These are phyloP conservation scores for Elgaria multicarinata DNA, from an alignment of 2,113 vertebrate genomes.

Conservation along the genomic window DNA sequence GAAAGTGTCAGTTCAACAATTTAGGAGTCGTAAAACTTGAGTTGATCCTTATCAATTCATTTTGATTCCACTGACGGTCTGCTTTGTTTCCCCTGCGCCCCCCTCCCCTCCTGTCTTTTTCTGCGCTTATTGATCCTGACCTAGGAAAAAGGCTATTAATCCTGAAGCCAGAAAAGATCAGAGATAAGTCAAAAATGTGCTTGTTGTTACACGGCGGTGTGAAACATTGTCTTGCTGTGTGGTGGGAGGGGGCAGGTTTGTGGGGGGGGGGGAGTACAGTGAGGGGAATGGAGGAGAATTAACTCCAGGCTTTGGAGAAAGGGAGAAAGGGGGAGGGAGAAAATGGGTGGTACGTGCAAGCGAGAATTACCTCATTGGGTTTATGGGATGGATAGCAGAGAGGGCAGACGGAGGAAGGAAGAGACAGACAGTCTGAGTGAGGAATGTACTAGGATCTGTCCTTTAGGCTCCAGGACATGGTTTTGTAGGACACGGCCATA, in stretches of 20 bases:
- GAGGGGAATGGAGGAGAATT: constrained; percentile 8
- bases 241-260: background rate
- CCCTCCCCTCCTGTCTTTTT: background rate
- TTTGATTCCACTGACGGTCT: constrained; percentile 64
- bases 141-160: constrained; percentile 62
- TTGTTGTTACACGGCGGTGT: constrained; percentile 57
- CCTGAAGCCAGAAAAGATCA: constrained; percentile 70
- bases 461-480: constrained; percentile 58
- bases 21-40: constrained; percentile 28
- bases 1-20: constrained; percentile 36
- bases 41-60: constrained; percentile 49
- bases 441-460: constrained; percentile 59
- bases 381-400: constrained; percentile 56
- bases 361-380: constrained; percentile 66
- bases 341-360: constrained; percentile 55
- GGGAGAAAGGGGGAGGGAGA: constrained; percentile 39
- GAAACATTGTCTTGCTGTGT: constrained; percentile 39
- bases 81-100: background rate
- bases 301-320: constrained; percentile 30
- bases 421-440: constrained; percentile 45
- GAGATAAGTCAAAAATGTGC: constrained; percentile 58
- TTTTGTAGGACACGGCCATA: constrained; percentile 56
- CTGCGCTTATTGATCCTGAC: constrained; percentile 67
- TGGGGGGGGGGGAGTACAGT: rapidly evolving
- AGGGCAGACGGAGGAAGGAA: constrained; percentile 38